Base-by-base conservation (phyloP, 2,113 vertebrate genomes). In the Colistium nudipinnis region DNA sequence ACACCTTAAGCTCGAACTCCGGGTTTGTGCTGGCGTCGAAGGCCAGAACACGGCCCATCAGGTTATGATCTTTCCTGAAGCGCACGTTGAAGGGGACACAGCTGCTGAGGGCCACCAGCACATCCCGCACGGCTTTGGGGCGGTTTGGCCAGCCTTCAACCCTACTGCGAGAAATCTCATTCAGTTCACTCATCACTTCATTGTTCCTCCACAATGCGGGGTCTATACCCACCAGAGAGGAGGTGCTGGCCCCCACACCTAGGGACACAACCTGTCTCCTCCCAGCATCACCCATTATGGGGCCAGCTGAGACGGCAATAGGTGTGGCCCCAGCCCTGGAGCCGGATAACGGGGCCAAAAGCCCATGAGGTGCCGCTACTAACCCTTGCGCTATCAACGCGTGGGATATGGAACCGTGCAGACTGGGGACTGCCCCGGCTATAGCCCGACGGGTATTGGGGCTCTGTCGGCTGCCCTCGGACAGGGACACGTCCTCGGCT, bases 31-130 rank as follows among this genome's bases (percentile, higher is more conserved):
- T 91, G 0, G 92, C 94, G 1, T 97, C 95, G 0, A 96, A 96
- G n/a, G 95, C 95, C 25, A 96, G 92, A 4, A 96, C 90, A 0
- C 95, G 90, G 0, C 94, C 96, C 70, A 94, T 76, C 68, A 96
- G 80, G 6, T 90, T 87, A 12, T 95, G 96, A 80, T 97, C 96
- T 86, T 96, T 96, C 84, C 96, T 95, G 89, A 96, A 96, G 68
- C 95, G 95, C 16, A 97, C 94, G 0, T 93, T 95, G 60, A 97
- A 96, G 10, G 96, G 96, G 20, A 93, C 90, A 0, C 94, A 95
- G 79, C 87, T 89, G 2, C 93, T 93, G 12, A 97, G 91, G 0
- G 93, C 85, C 10, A 93, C 48, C 0, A 96, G 91, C 5, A 94
- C 92, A 5, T 96, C 96, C 0, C 95, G 89, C 14, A 97, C 94